Evolutionary conservation across 2,888 invertebrate genomes (phyloP), one percentile per base, ranked within the genome.

Genomic region (Stictocephala bisonia): DNA sequence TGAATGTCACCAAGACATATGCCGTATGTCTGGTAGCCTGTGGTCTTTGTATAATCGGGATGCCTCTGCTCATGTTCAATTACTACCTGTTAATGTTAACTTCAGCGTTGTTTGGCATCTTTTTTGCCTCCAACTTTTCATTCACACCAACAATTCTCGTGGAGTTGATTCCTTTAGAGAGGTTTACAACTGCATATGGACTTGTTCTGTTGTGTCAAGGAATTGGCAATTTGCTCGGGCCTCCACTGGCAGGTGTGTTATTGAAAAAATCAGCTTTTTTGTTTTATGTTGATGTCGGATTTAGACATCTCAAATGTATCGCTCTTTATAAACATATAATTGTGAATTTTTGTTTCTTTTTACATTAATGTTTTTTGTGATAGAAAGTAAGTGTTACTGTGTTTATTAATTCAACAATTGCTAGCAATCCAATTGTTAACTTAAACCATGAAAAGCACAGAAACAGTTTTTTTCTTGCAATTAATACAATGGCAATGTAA

Each of bases 161-260:
- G 51, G 92, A 94, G 81, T 85, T 97, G 80, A 93, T 97, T 35
- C 94, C 96, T 3, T 85, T 97, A 82, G 95, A 96, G 82, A 90
- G 94, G 78, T 96, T 98, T 83, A 96, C 97, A 3, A 91, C 92
- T 76, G 96, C 96, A 13, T 98, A 97, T 83, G 97, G 97, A 18
- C 84, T 98, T 79, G 90, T 94, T 78, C 86, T 96, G 79, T 85
- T 97, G 71, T 93, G 95, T 74, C 96, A 97, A 84, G 98, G 98
- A 13, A 90, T 97, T 75, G 97, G 96, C 3, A 96, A 95, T 86
- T 87, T 97, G 58, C 87, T 94, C 75, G 98, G 97, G 66, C 97
- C 98, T 6, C 96, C 97, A 0, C 83, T 97, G 70, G 96, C 95
- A 81, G 97, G 97, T 90, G 80, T 13, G 51, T 3, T 67, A 22